Evolutionary conservation across 2,888 invertebrate genomes (phyloP), one percentile per base, ranked within the genome.

Genomic region (Pheosia gnoma): DNA sequence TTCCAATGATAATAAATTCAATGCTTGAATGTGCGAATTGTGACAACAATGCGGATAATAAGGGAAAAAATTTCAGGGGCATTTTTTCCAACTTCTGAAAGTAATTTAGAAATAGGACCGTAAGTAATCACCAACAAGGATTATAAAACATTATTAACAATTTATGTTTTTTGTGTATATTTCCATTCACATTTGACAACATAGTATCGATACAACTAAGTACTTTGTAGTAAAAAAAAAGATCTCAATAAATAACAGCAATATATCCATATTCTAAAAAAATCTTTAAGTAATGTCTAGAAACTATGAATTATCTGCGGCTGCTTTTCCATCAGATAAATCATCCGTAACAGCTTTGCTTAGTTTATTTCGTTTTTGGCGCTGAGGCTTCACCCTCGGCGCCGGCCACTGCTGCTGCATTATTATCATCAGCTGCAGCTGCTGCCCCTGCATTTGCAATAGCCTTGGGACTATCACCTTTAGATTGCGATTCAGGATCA

Each of bases 151-250:
- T 37, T 37, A 36, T 37, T 11, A 53, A 9, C 36, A 52, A 52
- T 53, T 53, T 53, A 52, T 25, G 37, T 25, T n/a, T 51, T 13
- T n/a, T 51, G 51, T 51, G 25, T 47, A 25, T 51, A 25, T 51
- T 51, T 51, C 7, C 51, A 25, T 51, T 51, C 51, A 51, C 25
- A 51, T 25, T 51, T 25, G 51, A 25, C 11, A 10, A 36, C 3
- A 53, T 37, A 37, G 10, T 8, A 25, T 25, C 25, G 25, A 25
- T 25, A 25, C 25, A 25, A 25, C 25, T 0, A 25, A 25, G 25
- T 25, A 25, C 25, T 25, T 25, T 25, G 25, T 25, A 25, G 0
- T 25, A 1, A 25, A 25, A 25, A 25, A 25, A 25, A 0, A 25
- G 25, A 25, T 25, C 25, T 25, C 25, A 25, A 25, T 25, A 25